phyloP scores from a whole-genome alignment of 2,797 vertebrate genomes.

The Rhodeus uyekii region DNA sequence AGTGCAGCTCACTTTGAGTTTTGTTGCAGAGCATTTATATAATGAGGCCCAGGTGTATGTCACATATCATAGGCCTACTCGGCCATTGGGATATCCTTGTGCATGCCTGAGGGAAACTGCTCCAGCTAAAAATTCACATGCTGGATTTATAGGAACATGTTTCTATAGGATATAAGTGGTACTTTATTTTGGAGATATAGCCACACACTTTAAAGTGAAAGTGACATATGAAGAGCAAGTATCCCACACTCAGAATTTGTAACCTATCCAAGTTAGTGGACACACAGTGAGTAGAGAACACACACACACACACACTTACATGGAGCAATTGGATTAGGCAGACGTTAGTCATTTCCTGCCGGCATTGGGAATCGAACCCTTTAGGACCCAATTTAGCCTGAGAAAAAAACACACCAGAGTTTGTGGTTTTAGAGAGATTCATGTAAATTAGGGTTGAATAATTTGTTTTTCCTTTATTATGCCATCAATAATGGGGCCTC shows the following conservation, averaged over 20 bases:
- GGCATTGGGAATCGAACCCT: no score
- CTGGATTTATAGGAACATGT: constrained; percentile 10
- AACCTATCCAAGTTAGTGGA: no score
- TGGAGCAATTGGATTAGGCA: no score
- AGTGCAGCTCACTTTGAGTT: neutral
- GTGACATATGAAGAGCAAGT: no score
- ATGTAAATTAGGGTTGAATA: constrained; percentile 26
- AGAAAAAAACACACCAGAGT: no score
- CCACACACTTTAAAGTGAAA: no score
- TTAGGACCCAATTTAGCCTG: no score
- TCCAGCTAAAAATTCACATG: neutral
- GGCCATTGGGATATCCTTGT: neutral
- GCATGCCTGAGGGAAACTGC: constrained; percentile 1
- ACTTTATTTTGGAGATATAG: neutral
- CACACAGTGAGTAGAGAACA: no score
- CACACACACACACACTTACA: no score
- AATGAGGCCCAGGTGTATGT: neutral
- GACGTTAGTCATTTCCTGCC: no score
- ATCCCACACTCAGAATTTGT: no score
- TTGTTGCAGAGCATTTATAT: neutral
- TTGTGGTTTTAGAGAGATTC: neutral
- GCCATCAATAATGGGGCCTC: neutral
- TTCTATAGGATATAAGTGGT: neutral
- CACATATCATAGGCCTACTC: neutral
- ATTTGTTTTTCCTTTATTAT: constrained; percentile 18